A percentile compares a stretch with the other conserved stretches of the same genome.
Conservation (phyloP, 2,888 invertebrate species). For the Erebia epiphron region DNA sequence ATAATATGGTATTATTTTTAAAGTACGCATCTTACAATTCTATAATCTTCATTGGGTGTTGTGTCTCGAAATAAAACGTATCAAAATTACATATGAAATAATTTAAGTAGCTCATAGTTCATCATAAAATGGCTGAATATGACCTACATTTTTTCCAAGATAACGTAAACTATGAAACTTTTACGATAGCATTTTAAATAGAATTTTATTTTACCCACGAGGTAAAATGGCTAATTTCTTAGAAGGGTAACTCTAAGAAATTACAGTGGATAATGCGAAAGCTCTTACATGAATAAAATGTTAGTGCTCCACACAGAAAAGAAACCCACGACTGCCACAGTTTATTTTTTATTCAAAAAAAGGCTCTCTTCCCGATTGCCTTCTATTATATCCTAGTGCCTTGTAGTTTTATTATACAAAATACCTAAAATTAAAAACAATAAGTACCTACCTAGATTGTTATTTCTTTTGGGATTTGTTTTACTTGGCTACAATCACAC, state of each 20-base stretch:
- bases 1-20: too few species aligned
- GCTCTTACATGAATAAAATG: constrained; percentile 61
- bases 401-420: constrained; percentile 27
- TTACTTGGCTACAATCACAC: background rate
- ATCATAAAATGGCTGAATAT: constrained; percentile 1
- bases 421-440: background rate
- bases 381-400: constrained; percentile 36
- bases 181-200: constrained; percentile 24
- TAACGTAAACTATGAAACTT: constrained; percentile 14
- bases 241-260: constrained; percentile 52
- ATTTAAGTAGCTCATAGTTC: too few species aligned
- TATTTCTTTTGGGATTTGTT: background rate
- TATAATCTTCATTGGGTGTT: too few species aligned
- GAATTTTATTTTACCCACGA: background rate
- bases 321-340: constrained; percentile 57
- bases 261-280: constrained; percentile 52
- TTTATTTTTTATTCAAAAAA: constrained; percentile 62
- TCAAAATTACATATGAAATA: too few species aligned
- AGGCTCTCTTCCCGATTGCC: constrained; percentile 67
- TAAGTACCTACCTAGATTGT: background rate
- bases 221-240: constrained; percentile 32
- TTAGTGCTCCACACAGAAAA: constrained; percentile 48
- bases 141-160: background rate
- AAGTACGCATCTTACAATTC: too few species aligned
- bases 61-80: too few species aligned